Base-by-base conservation (phyloP, 1,140 invertebrate genomes). In the Drosophila fuyamai region DNA sequence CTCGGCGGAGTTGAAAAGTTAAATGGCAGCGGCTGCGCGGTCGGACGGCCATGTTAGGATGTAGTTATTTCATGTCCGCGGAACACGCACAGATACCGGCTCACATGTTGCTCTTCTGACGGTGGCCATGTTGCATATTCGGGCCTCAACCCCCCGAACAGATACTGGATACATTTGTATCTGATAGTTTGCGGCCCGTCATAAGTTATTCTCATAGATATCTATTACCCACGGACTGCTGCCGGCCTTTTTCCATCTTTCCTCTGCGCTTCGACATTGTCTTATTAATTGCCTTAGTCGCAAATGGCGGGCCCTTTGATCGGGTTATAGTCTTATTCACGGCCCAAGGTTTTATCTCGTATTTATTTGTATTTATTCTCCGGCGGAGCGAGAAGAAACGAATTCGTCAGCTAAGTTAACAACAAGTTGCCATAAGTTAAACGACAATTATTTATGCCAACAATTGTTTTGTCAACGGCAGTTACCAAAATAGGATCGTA, bases 111-210 rank as follows among this genome's bases (percentile, higher is more conserved):
- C 84, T 73, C 59, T 40, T 53, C 18, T 89, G 80, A 88, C 70
- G 84, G 81, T 84, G 76, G 85, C 84, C 84, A 88, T 88, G 71
- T 88, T 88, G 80, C 76, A 90, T 80, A 72, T 80, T 82, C 76
- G 77, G 47, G 18, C 54, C 58, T 29, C 61, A 74, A 68, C 40
- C 60, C 78, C 76, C 59, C 44, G 9, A 41, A 43, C 48, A 35
- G 46, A 36, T 18, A 13, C 44, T 14, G 54, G 73, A 73, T 72
- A 60, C 55, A 58, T 76, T 78, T 74, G 71, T 82, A 74, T 77
- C 56, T 61, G 79, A 85, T 81, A 73, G 59, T 78, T 71, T 67
- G 50, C 77, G 79, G 65, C 68, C 65, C 76, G 81, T 90, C 86
- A 85, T 90, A 90, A 79, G 85, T 90, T 71, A 81, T 80, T 71